A percentile compares a stretch with the other conserved stretches of the same genome.
Conservation (phyloP, 2,797 vertebrate species). For the Xenentodon cancila region DNA sequence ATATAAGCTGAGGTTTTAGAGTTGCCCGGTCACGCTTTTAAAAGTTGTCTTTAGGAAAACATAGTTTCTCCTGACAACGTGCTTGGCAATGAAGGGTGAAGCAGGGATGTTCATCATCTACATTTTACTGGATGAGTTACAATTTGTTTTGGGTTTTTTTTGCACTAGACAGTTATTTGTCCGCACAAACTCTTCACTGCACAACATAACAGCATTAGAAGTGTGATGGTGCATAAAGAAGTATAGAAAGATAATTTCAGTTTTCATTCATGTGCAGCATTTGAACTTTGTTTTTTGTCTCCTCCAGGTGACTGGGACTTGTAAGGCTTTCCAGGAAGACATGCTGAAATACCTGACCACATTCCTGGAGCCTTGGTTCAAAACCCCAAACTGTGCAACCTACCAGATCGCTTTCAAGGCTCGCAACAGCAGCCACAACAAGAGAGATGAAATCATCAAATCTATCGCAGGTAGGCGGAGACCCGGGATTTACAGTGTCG, state of each 20-base stretch:
- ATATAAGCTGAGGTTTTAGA: no score
- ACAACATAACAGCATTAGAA: neutral
- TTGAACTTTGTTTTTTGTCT: constrained; percentile 9
- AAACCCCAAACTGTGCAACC: constrained; percentile 88
- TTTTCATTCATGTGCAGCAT: neutral
- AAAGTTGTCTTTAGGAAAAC: no score
- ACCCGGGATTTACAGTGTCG: no score
- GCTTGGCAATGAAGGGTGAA: no score
- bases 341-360: constrained; percentile 89
- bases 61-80: no score
- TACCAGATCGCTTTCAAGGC: constrained; percentile 96
- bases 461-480: constrained; percentile 85
- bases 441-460: constrained; percentile 93
- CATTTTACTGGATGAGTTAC: no score
- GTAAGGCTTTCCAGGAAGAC: constrained; percentile 93
- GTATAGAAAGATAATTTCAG: no score
- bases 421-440: constrained; percentile 93
- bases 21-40: no score
- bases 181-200: no score
- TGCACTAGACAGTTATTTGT: no score
- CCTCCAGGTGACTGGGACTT: constrained; percentile 86
- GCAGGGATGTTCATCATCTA: no score
- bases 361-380: constrained; percentile 95
- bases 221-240: neutral
- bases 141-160: no score